Conservation (phyloP, 2,888 invertebrate genomes). For the Metopia argyrocephala region DNA sequence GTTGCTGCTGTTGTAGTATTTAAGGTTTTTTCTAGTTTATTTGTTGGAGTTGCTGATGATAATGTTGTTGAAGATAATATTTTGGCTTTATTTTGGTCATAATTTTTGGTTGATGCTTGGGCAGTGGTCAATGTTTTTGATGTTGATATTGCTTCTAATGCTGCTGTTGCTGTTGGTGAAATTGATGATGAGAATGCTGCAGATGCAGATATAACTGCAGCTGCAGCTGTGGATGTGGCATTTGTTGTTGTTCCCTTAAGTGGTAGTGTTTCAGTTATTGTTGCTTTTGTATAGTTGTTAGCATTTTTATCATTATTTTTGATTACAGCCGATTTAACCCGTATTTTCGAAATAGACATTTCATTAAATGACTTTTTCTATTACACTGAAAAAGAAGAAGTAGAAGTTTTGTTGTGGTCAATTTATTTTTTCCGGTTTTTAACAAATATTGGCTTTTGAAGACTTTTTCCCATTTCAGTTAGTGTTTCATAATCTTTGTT, state of each 20-base stretch:
- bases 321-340: constrained; percentile 72
- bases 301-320: constrained; percentile 65
- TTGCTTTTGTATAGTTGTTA: constrained; percentile 57
- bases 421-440: not conserved
- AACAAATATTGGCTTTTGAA: not conserved
- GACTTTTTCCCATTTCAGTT: not conserved
- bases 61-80: constrained; percentile 38
- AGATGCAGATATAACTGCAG: constrained; percentile 53
- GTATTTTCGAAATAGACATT: constrained; percentile 77
- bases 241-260: constrained; percentile 56
- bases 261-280: constrained; percentile 50
- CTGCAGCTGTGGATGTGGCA: constrained; percentile 46
- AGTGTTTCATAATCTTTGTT: constrained; percentile 2
- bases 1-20: constrained; percentile 30
- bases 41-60: constrained; percentile 32
- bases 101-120: constrained; percentile 32
- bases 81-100: constrained; percentile 40
- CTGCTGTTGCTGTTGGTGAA: constrained; percentile 56
- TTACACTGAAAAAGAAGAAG: not conserved
- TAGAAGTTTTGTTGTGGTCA: not conserved
- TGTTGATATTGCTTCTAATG: constrained; percentile 41
- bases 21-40: constrained; percentile 20
- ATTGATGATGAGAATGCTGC: constrained; percentile 33
- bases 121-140: constrained; percentile 53
- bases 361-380: constrained; percentile 58